Percentiles rank a stretch among this genome's conserved stretches.
phyloP scores from a whole-genome alignment of 2,888 invertebrate genomes.

The Ellobium chinense region DNA sequence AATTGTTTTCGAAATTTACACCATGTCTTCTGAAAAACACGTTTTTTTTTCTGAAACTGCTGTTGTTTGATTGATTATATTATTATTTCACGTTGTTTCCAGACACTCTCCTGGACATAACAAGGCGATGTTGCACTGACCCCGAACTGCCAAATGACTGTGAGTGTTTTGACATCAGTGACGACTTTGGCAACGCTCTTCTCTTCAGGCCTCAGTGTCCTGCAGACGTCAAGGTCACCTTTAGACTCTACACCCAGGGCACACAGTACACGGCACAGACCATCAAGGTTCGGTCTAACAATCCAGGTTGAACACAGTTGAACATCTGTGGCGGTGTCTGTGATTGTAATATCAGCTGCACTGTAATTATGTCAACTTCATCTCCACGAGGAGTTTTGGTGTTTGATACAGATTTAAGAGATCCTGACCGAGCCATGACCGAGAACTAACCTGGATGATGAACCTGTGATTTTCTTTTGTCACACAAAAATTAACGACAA shows the following conservation, averaged over 20 bases:
- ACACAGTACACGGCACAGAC: neutral
- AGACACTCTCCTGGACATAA: neutral
- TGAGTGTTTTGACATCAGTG: slow-evolving; percentile 26
- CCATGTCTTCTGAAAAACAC: too few relatives aligned
- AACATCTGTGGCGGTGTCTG: neutral
- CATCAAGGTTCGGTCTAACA: neutral
- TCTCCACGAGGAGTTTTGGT: too few relatives aligned
- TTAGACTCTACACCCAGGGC: slow-evolving; percentile 33
- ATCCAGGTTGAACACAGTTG: neutral
- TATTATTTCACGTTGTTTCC: too few relatives aligned
- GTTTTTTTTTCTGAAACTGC: neutral
- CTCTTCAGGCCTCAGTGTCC: slow-evolving; percentile 38
- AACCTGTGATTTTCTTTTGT: too few relatives aligned
- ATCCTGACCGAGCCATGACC: too few relatives aligned
- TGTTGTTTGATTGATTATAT: neutral
- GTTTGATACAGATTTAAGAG: too few relatives aligned
- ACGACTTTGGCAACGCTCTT: slow-evolving; percentile 41
- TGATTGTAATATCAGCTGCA: too few relatives aligned
- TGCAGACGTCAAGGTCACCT: slow-evolving; percentile 1
- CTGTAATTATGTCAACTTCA: too few relatives aligned
- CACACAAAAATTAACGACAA: too few relatives aligned
- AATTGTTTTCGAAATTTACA: too few relatives aligned
- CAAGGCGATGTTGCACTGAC: slow-evolving; percentile 8
- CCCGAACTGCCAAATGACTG: slow-evolving; percentile 18
- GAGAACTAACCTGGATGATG: too few relatives aligned